Conservation (phyloP, 2,797 vertebrate species). For the Notolepis coatsorum region DNA sequence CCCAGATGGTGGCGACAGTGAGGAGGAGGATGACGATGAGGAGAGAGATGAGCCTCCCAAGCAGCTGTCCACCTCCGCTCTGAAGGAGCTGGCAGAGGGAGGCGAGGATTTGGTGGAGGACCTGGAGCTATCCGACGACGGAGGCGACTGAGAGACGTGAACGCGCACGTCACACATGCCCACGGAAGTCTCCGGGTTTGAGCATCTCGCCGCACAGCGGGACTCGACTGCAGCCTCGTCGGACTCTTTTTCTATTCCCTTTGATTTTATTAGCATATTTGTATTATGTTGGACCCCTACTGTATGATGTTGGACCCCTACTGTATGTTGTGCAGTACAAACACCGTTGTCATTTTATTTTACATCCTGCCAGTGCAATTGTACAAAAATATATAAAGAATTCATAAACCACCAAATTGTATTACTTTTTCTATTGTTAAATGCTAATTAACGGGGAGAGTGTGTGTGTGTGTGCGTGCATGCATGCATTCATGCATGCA, state of each 20-base stretch:
- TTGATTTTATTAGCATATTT: constrained; percentile 29
- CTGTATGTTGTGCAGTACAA: constrained; percentile 53
- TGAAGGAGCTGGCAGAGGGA: constrained; percentile 87
- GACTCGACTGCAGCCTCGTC: constrained; percentile 19
- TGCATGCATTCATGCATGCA: neutral
- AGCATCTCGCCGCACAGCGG: neutral
- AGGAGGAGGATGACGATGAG: constrained; percentile 27
- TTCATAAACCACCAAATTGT: constrained; percentile 2
- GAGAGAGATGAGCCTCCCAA: constrained; percentile 57
- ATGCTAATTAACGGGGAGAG: constrained; percentile 11
- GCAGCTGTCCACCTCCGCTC: constrained; percentile 78
- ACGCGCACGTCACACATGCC: neutral
- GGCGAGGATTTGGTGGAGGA: constrained; percentile 91
- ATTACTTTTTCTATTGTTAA: neutral
- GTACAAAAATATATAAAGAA: constrained; percentile 21
- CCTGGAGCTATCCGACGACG: constrained; percentile 89
- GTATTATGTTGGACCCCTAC: constrained; percentile 19
- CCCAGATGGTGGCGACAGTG: constrained; percentile 60
- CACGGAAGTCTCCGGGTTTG: neutral
- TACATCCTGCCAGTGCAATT: constrained; percentile 17
- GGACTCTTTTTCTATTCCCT: constrained; percentile 13
- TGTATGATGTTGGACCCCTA: constrained; percentile 23
- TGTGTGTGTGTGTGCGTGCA: constrained; percentile 16
- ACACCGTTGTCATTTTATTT: constrained; percentile 48
- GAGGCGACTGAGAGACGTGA: constrained; percentile 76